Percentiles rank a stretch among this genome's conserved stretches.
phyloP scores from a whole-genome alignment of 2,113 vertebrate genomes.

The Dipodomys spectabilis region DNA sequence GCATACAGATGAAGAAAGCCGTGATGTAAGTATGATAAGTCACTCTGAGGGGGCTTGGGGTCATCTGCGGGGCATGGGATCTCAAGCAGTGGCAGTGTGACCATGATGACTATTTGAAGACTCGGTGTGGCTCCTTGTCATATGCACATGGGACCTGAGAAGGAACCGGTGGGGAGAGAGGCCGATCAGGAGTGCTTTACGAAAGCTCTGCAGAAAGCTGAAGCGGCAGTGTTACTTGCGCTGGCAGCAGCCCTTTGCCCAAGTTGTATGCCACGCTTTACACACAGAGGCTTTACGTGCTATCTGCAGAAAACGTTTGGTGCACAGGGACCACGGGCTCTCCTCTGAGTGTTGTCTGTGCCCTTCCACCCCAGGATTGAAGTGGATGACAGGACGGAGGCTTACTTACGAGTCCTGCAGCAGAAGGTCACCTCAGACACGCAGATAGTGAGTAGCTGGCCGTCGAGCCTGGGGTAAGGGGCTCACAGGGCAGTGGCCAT shows the following conservation, averaged over 20 bases:
- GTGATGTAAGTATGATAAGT: conserved; percentile 87
- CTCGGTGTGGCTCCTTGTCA: neutral
- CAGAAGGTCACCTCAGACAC: conserved; percentile 88
- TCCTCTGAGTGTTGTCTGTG: neutral
- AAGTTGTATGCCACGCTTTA: no score
- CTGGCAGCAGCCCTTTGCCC: neutral
- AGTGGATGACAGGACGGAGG: conserved; percentile 93
- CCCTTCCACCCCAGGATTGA: conserved; percentile 88
- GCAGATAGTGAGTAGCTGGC: conserved; percentile 90
- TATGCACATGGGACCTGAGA: neutral
- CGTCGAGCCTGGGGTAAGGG: no score
- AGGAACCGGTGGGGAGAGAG: neutral
- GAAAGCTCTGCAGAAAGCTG: neutral
- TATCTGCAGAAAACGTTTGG: no score
- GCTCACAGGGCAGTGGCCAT: no score
- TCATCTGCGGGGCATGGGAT: no score
- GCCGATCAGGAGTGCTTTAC: neutral
- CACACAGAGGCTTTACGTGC: no score
- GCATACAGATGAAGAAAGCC: conserved; percentile 89
- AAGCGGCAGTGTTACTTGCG: neutral
- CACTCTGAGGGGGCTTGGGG: neutral
- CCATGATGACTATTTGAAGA: neutral
- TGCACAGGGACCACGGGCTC: no score
- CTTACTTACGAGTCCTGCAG: conserved; percentile 91
- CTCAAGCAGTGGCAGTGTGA: neutral